Evolutionary conservation across 2,888 invertebrate genomes (phyloP).

Genomic region (Thera britannica): DNA sequence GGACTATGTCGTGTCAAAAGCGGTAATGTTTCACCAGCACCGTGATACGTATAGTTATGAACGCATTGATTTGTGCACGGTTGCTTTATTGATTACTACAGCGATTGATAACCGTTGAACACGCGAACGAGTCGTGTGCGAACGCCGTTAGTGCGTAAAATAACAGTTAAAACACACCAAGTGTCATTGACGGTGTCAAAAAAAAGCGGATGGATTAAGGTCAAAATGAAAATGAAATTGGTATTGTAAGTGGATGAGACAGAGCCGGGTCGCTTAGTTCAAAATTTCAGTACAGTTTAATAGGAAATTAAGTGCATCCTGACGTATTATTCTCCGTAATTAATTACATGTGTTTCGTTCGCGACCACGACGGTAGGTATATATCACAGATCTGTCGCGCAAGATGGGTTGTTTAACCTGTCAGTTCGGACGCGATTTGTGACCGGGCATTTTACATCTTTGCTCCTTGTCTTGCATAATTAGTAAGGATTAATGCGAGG

Average conservation of each 20-base stretch:
- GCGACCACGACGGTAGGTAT: conserved; percentile 67
- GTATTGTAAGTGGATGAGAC: conserved; percentile 10
- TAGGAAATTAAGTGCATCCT: conserved; percentile 80
- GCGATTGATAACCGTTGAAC: conserved; percentile 70
- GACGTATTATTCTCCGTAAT: conserved; percentile 80
- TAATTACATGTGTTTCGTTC: conserved; percentile 78
- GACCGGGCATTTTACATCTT: conserved; percentile 80
- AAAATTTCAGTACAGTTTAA: conserved; percentile 69
- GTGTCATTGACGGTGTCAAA: conserved; percentile 42
- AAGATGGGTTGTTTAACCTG: conserved; percentile 81
- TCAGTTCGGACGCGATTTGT: conserved; percentile 81
- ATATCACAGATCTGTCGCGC: conserved; percentile 80
- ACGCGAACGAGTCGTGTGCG: conserved; percentile 64
- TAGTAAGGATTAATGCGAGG: conserved; percentile 80
- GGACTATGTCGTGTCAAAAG: conserved; percentile 48
- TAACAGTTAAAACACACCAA: conserved; percentile 46
- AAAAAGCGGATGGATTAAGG: conserved; percentile 34
- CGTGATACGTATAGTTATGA: conserved; percentile 57
- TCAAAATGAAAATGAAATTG: conserved; percentile 9
- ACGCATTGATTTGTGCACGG: conserved; percentile 78
- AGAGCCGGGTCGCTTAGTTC: conserved; percentile 57
- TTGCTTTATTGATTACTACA: conserved; percentile 75
- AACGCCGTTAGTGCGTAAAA: conserved; percentile 50
- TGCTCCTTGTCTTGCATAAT: conserved; percentile 81
- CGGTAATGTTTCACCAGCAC: conserved; percentile 58